These are phyloP conservation scores for Urocolius indicus DNA, from an alignment of 2,113 vertebrate species.

Conservation along the genomic window DNA sequence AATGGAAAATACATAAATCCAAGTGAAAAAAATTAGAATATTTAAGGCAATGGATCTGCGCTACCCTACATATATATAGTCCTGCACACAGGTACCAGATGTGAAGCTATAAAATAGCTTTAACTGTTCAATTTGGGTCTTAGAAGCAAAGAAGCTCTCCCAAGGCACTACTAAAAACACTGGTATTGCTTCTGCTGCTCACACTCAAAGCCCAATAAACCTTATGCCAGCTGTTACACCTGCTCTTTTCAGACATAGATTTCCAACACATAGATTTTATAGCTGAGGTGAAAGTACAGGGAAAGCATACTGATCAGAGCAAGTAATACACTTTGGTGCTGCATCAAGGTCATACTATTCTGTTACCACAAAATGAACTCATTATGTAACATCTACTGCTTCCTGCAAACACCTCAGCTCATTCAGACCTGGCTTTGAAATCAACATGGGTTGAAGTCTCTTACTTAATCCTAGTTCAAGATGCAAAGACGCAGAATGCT, in stretches of 20 bases:
- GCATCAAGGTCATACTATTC: not conserved
- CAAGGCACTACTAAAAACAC: not conserved
- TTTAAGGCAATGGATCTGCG: not conserved
- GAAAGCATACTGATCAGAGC: not conserved
- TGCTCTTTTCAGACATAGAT: not conserved
- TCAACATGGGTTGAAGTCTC: not conserved
- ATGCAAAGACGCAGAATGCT: not conserved
- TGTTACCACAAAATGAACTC: not conserved
- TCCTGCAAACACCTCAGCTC: not conserved
- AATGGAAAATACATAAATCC: not conserved
- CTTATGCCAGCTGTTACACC: not conserved
- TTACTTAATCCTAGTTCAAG: not conserved
- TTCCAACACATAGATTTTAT: not conserved
- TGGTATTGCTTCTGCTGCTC: not conserved
- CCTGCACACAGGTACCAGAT: not conserved
- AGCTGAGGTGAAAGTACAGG: not conserved
- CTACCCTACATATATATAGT: not conserved
- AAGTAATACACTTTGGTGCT: not conserved
- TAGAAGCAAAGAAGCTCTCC: not conserved
- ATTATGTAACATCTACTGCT: not conserved
- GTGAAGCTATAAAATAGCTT: not conserved
- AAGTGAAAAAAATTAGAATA: not conserved
- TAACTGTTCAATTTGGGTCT: not conserved
- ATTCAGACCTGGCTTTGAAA: not conserved
- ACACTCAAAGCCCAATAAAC: not conserved